Evolutionary conservation across 2,113 vertebrate genomes (phyloP), one percentile per base, ranked within the genome.

Genomic region (Nymphicus hollandicus): DNA sequence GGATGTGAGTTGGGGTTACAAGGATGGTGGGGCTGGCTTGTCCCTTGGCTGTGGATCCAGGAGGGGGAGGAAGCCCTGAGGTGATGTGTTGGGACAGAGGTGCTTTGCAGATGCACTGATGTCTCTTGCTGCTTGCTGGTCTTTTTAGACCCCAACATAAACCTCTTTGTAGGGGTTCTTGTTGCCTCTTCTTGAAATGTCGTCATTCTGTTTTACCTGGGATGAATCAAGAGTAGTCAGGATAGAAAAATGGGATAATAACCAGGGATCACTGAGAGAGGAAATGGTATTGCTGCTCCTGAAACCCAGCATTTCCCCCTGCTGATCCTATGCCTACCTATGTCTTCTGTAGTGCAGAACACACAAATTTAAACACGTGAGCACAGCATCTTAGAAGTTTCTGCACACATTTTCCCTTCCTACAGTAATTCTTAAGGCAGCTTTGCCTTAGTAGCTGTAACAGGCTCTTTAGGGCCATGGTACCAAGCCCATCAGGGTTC

Each of bases 1-100:
- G 56, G 33, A 7, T 9, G 98, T 98, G 94, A 98, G 98, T 97
- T 27, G 69, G 16, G 33, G 39, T 23, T 15, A 8, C 0, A 0
- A 52, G 56, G 7, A 4, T 1, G 24, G 43, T 10, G 20, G 46
- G 33, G n/a, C 47, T n/a, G n/a, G 17, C 25, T 63, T 23, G 9
- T 43, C 12, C n/a, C 77, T 41, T 0, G 1, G 56, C 69, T 66
- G 20, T 3, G 2, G 70, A 58, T 16, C 37, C 27, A 5, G 46
- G 63, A 50, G 8, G 35, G 46, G 43, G 28, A 27, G 39, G 44
- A 17, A 20, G 18, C 55, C 61, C 50, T 2, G 8, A 22, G 55
- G 24, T 13, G 20, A 14, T 17, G 18, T 7, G 3, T 10, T 4
- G 20, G 39, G 79, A 73, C 52, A 39, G 77, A n/a, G 65, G 3